Evolutionary conservation across 2,797 vertebrate genomes (phyloP).

Genomic region (Notolepis coatsorum): DNA sequence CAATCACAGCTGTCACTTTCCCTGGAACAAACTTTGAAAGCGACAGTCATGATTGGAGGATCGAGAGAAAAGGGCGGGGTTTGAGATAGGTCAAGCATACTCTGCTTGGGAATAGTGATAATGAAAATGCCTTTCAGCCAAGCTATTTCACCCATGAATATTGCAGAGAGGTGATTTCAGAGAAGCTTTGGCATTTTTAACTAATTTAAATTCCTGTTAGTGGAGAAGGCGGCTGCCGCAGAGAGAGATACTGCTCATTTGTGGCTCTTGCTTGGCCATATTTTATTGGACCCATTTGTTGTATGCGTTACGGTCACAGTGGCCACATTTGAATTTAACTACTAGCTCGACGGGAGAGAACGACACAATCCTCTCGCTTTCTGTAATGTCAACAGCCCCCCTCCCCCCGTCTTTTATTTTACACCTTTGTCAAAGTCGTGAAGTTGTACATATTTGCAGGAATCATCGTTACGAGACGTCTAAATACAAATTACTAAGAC

Average conservation of each 20-base stretch:
- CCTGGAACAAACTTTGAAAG: too few species aligned
- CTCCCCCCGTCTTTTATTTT: not conserved
- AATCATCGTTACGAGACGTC: not conserved
- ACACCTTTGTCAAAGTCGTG: too few species aligned
- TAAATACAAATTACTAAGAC: constrained; percentile 62
- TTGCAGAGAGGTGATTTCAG: constrained; percentile 74
- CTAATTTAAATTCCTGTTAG: constrained; percentile 77
- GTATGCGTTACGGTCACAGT: constrained; percentile 61
- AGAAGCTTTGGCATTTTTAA: constrained; percentile 78
- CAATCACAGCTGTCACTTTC: too few species aligned
- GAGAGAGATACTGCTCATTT: constrained; percentile 46
- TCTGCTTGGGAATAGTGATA: constrained; percentile 74
- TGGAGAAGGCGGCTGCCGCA: constrained; percentile 6
- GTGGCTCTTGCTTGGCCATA: constrained; percentile 57
- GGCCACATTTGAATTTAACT: constrained; percentile 73
- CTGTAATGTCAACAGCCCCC: not conserved
- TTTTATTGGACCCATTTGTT: constrained; percentile 59
- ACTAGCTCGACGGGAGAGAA: constrained; percentile 39
- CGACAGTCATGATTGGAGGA: too few species aligned
- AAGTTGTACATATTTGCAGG: constrained; percentile 1
- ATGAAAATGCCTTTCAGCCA: constrained; percentile 78
- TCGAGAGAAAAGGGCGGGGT: too few species aligned
- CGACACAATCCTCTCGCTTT: not conserved
- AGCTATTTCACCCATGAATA: constrained; percentile 78
- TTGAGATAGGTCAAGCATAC: too few species aligned